Base-by-base conservation (phyloP, 1,140 invertebrate genomes). In the Micrasema longulum region DNA sequence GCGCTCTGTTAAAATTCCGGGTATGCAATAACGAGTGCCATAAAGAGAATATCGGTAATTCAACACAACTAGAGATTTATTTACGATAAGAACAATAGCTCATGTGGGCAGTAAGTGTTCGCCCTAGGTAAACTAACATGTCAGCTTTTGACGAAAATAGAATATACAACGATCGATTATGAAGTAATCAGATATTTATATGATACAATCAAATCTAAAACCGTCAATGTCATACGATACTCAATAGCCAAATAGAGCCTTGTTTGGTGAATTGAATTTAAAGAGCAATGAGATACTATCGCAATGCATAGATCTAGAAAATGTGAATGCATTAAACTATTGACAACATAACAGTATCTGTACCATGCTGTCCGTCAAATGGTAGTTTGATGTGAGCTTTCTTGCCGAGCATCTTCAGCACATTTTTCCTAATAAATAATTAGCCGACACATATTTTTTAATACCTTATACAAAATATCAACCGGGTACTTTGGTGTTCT, bases 141-240 rank as follows among this genome's bases (percentile, higher is more conserved):
- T 41, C 36, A 60, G 36, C 16, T 12, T 38, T 60, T 60, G 55
- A 60, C 36, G 35, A 60, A 41, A 60, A 22, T 11, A 41, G 41
- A 60, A 60, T 60, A 60, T 55, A 55, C 52, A 38, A 60, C 16
- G 35, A 35, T 41, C 35, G 36, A 14, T 16, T 60, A 60, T 60
- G 36, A n/a, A 22, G 55, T 41, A 60, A 60, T 41, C 55, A 41
- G 55, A 60, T 60, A 60, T 20, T 22, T 12, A 38, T 22, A 41
- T 60, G 35, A 60, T 41, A 35, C 22, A 38, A 38, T 60, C 36
- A 60, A 60, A 41, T 60, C 55, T 14, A n/a, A 60, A 41, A 60
- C 36, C 36, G 55, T 60, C 55, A 22, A 60, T 38, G 55, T 60
- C 55, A 60, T 35, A 16, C 55, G 55, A 60, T 11, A 60, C 14